Percentiles rank a stretch among this genome's conserved stretches.
phyloP scores from a whole-genome alignment of 2,888 invertebrate species.

The Epinotia bilunana region DNA sequence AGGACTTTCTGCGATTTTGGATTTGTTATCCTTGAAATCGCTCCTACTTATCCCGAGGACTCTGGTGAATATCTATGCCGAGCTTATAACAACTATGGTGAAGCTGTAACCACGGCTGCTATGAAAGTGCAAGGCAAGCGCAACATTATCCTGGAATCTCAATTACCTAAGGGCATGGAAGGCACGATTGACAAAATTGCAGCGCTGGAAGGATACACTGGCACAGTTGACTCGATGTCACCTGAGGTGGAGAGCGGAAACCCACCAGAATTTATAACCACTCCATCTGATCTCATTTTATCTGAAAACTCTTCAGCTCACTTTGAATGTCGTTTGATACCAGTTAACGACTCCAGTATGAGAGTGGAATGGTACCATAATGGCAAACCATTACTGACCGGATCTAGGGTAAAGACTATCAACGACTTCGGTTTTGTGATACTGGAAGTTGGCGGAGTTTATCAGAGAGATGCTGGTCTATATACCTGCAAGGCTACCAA shows the following conservation, averaged over 20 bases:
- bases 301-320: slow-evolving; percentile 95
- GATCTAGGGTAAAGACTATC: slow-evolving; percentile 97
- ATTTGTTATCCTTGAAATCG: slow-evolving; percentile 98
- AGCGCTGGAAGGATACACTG: slow-evolving; percentile 93
- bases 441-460: slow-evolving; percentile 96
- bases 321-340: slow-evolving; percentile 95
- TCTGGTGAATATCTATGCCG: slow-evolving; percentile 96
- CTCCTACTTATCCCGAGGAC: slow-evolving; percentile 98
- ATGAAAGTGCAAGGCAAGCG: slow-evolving; percentile 97
- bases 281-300: slow-evolving; percentile 92
- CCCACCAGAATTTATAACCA: slow-evolving; percentile 95
- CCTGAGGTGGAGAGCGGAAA: slow-evolving; percentile 93
- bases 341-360: slow-evolving; percentile 96
- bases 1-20: slow-evolving; percentile 99
- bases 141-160: slow-evolving; percentile 95
- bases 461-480: slow-evolving; percentile 95
- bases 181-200: slow-evolving; percentile 97
- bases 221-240: slow-evolving; percentile 86
- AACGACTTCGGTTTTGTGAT: slow-evolving; percentile 99
- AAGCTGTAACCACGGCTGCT: slow-evolving; percentile 94
- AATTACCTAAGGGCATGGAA: slow-evolving; percentile 96
- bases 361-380: slow-evolving; percentile 99
- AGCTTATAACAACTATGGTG: slow-evolving; percentile 94
- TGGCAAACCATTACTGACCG: slow-evolving; percentile 95
- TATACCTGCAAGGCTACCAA: slow-evolving; percentile 97